Conservation (phyloP, 2,113 vertebrate genomes). For the Mesitornis unicolor region DNA sequence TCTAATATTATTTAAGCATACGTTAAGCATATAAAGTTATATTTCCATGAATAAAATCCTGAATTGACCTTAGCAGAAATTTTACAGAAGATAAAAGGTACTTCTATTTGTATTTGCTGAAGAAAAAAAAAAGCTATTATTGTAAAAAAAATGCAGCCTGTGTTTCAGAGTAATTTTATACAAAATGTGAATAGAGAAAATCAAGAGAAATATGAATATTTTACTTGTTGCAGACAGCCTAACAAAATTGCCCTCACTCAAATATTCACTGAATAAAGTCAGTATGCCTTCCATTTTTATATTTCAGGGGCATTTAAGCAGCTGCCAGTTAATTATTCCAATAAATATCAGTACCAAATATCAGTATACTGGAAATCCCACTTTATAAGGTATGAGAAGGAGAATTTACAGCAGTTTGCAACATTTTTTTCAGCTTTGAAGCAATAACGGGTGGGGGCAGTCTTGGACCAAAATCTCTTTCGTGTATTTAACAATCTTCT, state of each 20-base stretch:
- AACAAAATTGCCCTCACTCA: not conserved
- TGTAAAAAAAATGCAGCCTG: fast-evolving
- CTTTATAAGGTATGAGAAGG: not conserved
- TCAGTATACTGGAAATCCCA: not conserved
- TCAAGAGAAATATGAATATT: not conserved
- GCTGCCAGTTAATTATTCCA: not conserved
- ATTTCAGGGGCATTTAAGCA: not conserved
- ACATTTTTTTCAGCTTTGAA: not conserved
- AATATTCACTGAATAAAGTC: not conserved
- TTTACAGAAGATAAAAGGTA: not conserved
- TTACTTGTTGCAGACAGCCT: not conserved
- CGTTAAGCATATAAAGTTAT: not conserved
- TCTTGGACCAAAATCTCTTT: not conserved
- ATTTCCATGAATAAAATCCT: not conserved
- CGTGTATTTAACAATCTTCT: not conserved
- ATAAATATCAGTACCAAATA: not conserved
- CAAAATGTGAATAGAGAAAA: not conserved
- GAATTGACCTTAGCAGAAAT: not conserved
- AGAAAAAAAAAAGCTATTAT: not conserved
- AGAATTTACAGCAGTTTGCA: not conserved
- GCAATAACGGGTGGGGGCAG: conserved; percentile 49
- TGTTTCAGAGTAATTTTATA: not conserved
- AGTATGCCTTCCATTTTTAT: not conserved
- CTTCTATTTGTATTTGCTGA: not conserved
- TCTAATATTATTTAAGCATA: not conserved